Evolutionary conservation across 2,888 invertebrate species (phyloP).

Genomic region (Stomorhina lunata): DNA sequence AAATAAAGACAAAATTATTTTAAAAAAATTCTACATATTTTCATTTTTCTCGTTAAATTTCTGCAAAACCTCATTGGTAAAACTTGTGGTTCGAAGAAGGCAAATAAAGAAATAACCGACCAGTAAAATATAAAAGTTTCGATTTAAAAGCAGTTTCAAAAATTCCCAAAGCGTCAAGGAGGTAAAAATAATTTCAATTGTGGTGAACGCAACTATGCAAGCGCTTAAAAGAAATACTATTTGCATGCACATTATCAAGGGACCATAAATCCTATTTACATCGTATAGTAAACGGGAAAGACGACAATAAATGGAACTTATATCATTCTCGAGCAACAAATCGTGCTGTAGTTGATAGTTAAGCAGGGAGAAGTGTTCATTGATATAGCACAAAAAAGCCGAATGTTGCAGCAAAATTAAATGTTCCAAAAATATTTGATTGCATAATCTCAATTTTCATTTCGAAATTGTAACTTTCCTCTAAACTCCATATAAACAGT

Average conservation of each 20-base stretch:
- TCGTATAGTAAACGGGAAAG: neutral
- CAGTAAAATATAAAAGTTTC: neutral
- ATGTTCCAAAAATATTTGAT: no score
- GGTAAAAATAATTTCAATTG: neutral
- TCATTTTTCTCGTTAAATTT: neutral
- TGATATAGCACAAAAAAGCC: no score
- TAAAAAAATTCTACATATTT: neutral
- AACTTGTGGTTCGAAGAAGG: neutral
- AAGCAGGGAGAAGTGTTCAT: no score
- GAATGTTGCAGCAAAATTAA: no score
- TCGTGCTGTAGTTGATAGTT: neutral
- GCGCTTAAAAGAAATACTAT: neutral
- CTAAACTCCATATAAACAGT: no score
- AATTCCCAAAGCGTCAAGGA: neutral
- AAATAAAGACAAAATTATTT: neutral
- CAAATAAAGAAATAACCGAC: slow-evolving; percentile 8
- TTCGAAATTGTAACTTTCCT: no score
- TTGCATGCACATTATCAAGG: neutral
- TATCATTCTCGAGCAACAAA: neutral
- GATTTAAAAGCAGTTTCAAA: neutral
- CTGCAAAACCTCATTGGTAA: neutral
- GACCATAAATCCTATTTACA: slow-evolving; percentile 1
- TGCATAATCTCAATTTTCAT: no score
- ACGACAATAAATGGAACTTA: neutral
- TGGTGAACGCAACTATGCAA: neutral